Evolutionary conservation across 1,140 invertebrate genomes (phyloP).

Genomic region (Saccostrea glomerata): DNA sequence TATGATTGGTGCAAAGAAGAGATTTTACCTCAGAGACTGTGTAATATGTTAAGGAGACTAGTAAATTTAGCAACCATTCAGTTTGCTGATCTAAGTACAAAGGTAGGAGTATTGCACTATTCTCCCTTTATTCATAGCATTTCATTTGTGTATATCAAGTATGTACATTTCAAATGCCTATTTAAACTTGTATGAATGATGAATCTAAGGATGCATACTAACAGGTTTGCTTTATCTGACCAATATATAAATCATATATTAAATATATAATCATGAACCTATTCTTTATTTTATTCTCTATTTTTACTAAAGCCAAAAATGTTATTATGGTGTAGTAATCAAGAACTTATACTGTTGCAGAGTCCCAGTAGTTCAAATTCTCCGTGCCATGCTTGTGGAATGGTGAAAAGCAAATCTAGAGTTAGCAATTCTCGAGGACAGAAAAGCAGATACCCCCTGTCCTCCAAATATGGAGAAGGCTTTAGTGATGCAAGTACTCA

Average conservation of each 20-base stretch:
- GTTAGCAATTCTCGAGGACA: slow-evolving; percentile 44
- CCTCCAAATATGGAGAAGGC: slow-evolving; percentile 47
- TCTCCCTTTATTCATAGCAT: neutral
- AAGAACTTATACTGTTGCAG: slow-evolving; percentile 4
- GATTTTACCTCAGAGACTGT: slow-evolving; percentile 58
- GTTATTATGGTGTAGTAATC: too few species aligned
- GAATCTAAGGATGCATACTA: too few species aligned
- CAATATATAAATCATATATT: too few species aligned
- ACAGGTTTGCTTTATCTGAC: too few species aligned
- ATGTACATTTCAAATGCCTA: too few species aligned
- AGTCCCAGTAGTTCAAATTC: slow-evolving; percentile 41
- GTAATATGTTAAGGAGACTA: slow-evolving; percentile 71
- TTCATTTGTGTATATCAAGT: too few species aligned
- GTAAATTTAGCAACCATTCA: slow-evolving; percentile 72
- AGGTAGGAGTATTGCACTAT: neutral
- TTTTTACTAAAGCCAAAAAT: too few species aligned
- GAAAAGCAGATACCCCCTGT: slow-evolving; percentile 49
- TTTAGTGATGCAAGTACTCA: slow-evolving; percentile 52
- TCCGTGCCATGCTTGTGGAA: slow-evolving; percentile 57
- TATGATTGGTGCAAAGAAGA: slow-evolving; percentile 85
- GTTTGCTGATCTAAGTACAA: slow-evolving; percentile 67
- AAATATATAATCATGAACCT: too few species aligned
- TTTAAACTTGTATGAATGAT: too few species aligned
- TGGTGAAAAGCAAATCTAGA: slow-evolving; percentile 44
- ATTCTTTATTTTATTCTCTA: too few species aligned